phyloP scores from a whole-genome alignment of 35 echinoderm and acorn worm species.

The Chiridota heheva region DNA sequence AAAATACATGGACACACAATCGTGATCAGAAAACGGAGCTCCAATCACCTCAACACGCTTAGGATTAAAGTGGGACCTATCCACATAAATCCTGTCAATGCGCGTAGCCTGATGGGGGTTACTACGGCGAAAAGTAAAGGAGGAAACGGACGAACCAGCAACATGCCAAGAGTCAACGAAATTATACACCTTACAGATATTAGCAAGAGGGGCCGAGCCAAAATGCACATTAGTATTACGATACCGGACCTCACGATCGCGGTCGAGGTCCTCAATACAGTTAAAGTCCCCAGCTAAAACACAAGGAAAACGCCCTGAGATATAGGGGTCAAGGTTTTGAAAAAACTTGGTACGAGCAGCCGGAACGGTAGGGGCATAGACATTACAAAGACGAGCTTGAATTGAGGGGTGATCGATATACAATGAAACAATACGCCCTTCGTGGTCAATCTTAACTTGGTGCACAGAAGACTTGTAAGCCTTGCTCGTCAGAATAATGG shows the following conservation, averaged over 20 bases:
- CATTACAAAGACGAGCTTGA: conserved; percentile 21
- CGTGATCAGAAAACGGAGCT: conserved; percentile 29
- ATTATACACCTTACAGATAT: background rate
- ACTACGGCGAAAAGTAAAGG: background rate
- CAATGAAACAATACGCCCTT: background rate
- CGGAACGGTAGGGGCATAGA: conserved; percentile 30
- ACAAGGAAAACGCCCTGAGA: background rate
- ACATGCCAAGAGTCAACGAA: background rate
- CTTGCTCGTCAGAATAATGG: background rate
- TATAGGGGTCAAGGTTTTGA: background rate
- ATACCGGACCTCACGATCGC: background rate
- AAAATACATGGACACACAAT: background rate
- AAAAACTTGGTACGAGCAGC: conserved; percentile 10
- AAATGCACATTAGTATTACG: background rate
- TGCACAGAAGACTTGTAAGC: background rate
- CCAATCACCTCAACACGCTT: background rate
- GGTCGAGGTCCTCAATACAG: conserved; percentile 4
- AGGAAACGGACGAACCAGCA: background rate
- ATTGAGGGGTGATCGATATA: background rate
- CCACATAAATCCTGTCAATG: conserved; percentile 32
- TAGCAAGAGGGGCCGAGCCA: background rate
- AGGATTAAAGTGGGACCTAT: background rate
- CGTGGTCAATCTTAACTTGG: background rate
- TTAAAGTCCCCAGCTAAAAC: conserved; percentile 45
- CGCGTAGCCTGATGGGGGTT: conserved; percentile 3